Evolutionary conservation across 2,888 invertebrate species (phyloP), one percentile per base, ranked within the genome.

Genomic region (Agriotes lineatus): DNA sequence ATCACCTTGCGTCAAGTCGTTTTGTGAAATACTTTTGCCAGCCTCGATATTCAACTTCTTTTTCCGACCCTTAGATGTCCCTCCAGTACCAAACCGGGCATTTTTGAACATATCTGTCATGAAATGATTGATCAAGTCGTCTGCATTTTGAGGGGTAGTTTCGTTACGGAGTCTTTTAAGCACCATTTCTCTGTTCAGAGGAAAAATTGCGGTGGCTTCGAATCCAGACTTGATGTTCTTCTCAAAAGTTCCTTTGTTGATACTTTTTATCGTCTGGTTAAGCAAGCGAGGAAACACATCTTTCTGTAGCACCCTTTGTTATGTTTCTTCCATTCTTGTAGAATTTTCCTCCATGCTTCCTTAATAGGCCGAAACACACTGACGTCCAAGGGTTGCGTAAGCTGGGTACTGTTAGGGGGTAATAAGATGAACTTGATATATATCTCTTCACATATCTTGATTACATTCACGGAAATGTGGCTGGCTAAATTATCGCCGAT

Each of bases 31-130:
- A n/a, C 37, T 37, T n/a, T 37, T 37, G 37, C 37, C 37, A 9
- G 37, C 37, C n/a, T 37, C 37, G 37, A 37, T n/a, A n/a, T 37
- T 37, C n/a, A 37, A 37, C n/a, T 37, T 37, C n/a, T 37, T 37
- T 37, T 37, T 37, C 37, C n/a, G 37, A 37, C 3, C 37, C n/a
- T n/a, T 37, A n/a, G 37, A 37, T 37, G 37, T n/a, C n/a, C n/a
- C n/a, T 2, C n/a, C 37, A 37, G 37, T 7, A 37, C 37, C n/a
- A n/a, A 37, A 37, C n/a, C 37, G 37, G n/a, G 37, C 6, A 3
- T 37, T 37, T 9, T 9, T 37, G 37, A 37, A 37, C 3, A n/a
- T n/a, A 37, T 37, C 37, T 37, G 6, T 37, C n/a, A 37, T 9
- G 37, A 12, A 37, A 4, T 37, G 6, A 37, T 4, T 37, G 37